Evolutionary conservation across 2,797 vertebrate species (phyloP), one percentile per base, ranked within the genome.

Genomic region (Smutsia temminckii): DNA sequence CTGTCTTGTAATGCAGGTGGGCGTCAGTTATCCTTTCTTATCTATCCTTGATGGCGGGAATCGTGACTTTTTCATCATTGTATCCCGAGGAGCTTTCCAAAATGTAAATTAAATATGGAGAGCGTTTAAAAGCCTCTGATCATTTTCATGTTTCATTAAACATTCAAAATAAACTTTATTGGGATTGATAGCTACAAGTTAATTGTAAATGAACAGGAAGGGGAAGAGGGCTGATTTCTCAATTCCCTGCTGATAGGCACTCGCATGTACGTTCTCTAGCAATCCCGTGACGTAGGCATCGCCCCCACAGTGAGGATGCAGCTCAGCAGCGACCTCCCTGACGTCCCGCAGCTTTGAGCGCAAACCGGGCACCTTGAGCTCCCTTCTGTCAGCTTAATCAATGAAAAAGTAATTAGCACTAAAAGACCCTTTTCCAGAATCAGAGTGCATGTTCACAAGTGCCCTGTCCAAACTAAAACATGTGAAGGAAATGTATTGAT

Each of bases 371-470:
- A 69, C 75, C 23, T 59, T 55, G 57, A 87, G 96, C 57, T 53
- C 57, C 18, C 57, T 63, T 71, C 37, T 61, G 27, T 32, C 46
- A 6, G 77, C 29, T 85, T 79, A n/a, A n/a, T n/a, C n/a, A 66
- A 23, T 81, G 53, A 92, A 88, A 77, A 80, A 75, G 25, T 16
- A 87, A 81, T 88, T n/a, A 68, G 17, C 51, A 51, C 46, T 34
- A 61, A 6, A 86, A 57, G 68, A 68, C 61, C 20, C 14, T 53
- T 92, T 93, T 49, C 29, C 92, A 92, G 42, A 91, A 94, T 89
- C 59, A 92, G 63, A 46, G 23, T 46, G 69, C 55, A 69, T 34
- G 25, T 74, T 84, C 57, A 92, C n/a, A 93, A 78, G 74, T 42
- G 7, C 27, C 75, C 51, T 91, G 93, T 40, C 69, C 32, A 59